Base-by-base conservation (phyloP, 2,888 invertebrate genomes). In the Dynastes grantii region DNA sequence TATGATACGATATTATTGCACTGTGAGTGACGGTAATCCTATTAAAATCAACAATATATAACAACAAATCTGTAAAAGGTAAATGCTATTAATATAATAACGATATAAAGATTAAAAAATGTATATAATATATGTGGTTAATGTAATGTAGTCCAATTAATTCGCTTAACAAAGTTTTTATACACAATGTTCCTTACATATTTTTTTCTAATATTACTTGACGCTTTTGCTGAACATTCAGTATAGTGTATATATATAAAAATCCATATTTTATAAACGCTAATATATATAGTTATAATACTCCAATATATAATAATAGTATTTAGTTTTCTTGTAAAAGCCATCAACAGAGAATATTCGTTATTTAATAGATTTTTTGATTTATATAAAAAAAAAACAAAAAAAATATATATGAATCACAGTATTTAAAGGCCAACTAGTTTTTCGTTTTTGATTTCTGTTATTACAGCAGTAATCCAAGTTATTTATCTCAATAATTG, bases 371-470 rank as follows among this genome's bases (percentile, higher is more conserved):
- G 49, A 71, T 32, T 71, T 71, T n/a, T 29, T 32, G 29, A 51
- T 49, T 37, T 51, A 53, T 70, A 53, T 70, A 5, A 51, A 71
- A 55, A 55, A 55, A 71, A 37, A 58, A 58, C 58, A 55, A 51
- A 6, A 71, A 53, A 55, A 22, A 27, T 55, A 71, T 55, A 37
- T 11, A 29, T 58, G 32, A 71, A 71, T 71, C 71, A 71, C 71
- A 71, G 71, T 71, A 71, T 71, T 71, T 58, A 11, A 55, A 71
- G 71, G 71, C 71, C 71, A 58, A 55, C 71, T 68, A 71, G 71
- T 32, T 27, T 51, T 55, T 37, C n/a, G 4, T 37, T 37, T 16
- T 55, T 71, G 55, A 32, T 37, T 71, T 53, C 53, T 22, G 32
- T 55, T 71, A 8, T 13, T 55, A n/a, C 45, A 29, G 8, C 45